These are phyloP conservation scores for Pseudorasbora parva DNA, from an alignment of 2,113 vertebrate species.

Conservation along the genomic window DNA sequence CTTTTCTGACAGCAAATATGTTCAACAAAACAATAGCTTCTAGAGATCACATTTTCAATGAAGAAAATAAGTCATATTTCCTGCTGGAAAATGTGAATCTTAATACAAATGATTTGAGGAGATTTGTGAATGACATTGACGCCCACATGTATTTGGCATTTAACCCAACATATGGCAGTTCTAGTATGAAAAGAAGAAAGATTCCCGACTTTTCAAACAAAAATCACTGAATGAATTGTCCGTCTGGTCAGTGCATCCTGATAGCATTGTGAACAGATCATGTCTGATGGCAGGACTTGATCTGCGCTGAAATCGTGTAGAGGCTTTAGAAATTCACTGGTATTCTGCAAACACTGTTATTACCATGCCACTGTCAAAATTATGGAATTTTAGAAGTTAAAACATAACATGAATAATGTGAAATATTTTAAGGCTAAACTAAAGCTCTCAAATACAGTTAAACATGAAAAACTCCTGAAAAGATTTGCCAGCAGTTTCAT, in stretches of 20 bases:
- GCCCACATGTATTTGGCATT: not conserved
- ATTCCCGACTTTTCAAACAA: not conserved
- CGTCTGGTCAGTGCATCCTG: slow-evolving; percentile 10
- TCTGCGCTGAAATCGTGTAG: slow-evolving; percentile 35
- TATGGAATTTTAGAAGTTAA: slow-evolving; percentile 25
- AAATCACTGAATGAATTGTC: not conserved
- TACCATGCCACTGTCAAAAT: slow-evolving; percentile 53
- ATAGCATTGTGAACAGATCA: slow-evolving; percentile 47
- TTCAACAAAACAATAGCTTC: not conserved
- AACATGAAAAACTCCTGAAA: slow-evolving; percentile 4
- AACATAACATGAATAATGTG: not conserved
- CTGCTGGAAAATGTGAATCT: not conserved
- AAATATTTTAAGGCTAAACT: slow-evolving; percentile 15
- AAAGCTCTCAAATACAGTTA: not conserved
- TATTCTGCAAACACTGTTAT: slow-evolving; percentile 53
- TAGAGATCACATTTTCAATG: not conserved
- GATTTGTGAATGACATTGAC: not conserved
- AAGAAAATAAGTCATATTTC: not conserved
- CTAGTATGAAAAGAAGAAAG: slow-evolving; percentile 44
- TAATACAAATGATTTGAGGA: not conserved
- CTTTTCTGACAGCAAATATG: not conserved
- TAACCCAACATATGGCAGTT: not conserved
- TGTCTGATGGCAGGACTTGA: slow-evolving; percentile 31
- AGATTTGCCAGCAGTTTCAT: not conserved
- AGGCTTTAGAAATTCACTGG: slow-evolving; percentile 44